Conservation (phyloP, 2,888 invertebrate species). For the Cataglyphis cursor region DNA sequence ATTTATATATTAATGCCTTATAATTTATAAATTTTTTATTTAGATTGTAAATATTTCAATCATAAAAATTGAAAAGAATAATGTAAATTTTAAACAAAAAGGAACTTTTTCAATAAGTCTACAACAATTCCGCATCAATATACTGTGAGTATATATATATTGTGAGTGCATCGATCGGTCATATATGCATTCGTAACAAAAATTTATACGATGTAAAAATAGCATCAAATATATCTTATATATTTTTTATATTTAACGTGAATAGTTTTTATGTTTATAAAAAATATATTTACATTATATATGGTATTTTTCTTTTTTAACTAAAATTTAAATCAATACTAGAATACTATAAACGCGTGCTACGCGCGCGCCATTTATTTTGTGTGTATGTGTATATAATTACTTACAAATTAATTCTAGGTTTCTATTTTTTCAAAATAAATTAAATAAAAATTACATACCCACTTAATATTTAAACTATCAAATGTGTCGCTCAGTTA, state of each 20-base stretch:
- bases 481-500: too few species aligned
- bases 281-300: slow-evolving; percentile 24
- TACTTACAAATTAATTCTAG: too few species aligned
- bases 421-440: too few species aligned
- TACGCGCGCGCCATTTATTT: too few species aligned
- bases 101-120: slow-evolving; percentile 9
- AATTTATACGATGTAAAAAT: slow-evolving; percentile 42
- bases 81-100: background rate
- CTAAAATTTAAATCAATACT: slow-evolving; percentile 31
- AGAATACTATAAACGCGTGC: too few species aligned
- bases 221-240: slow-evolving; percentile 36
- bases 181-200: slow-evolving; percentile 16
- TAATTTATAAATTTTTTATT: background rate
- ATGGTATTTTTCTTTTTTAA: background rate
- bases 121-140: background rate
- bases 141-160: background rate
- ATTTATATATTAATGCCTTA: background rate
- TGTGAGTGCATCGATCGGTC: slow-evolving; percentile 13
- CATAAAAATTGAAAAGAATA: background rate
- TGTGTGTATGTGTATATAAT: too few species aligned
- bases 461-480: too few species aligned
- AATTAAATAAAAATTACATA: too few species aligned
- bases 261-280: background rate
- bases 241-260: slow-evolving; percentile 9
- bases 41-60: background rate